Evolutionary conservation across 2,888 invertebrate species (phyloP).

Genomic region (Synergus gifuensis): DNA sequence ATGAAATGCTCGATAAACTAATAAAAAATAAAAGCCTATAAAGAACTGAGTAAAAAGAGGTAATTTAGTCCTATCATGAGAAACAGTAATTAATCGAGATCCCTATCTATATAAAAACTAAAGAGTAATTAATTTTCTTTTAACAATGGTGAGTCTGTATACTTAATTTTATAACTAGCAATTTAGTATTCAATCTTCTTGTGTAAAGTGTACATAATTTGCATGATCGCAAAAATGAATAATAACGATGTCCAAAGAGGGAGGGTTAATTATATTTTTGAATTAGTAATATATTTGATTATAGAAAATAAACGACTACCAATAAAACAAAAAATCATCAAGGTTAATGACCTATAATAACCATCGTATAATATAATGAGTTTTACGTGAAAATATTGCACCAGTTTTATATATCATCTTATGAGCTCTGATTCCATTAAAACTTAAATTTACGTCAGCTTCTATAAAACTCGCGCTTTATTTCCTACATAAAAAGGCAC

Average conservation of each 20-base stretch:
- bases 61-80: too few species aligned
- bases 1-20: too few species aligned
- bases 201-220: not conserved
- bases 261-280: constrained; percentile 1
- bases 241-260: not conserved
- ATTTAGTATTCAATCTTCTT: not conserved
- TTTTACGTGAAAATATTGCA: constrained; percentile 28
- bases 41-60: too few species aligned
- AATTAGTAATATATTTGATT: constrained; percentile 5
- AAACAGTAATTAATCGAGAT: too few species aligned
- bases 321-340: constrained; percentile 19
- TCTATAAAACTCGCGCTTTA: constrained; percentile 4
- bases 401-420: constrained; percentile 20
- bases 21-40: too few species aligned
- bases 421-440: constrained; percentile 40
- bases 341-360: constrained; percentile 12
- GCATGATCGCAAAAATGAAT: not conserved
- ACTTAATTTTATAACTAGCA: not conserved
- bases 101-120: too few species aligned
- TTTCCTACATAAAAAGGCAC: constrained; percentile 2
- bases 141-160: too few species aligned
- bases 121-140: too few species aligned
- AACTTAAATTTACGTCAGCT: constrained; percentile 27
- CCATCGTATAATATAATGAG: constrained; percentile 18
- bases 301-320: constrained; percentile 5